Evolutionary conservation across 2,797 vertebrate species (phyloP).

Genomic region (Silurus lanzhouensis): DNA sequence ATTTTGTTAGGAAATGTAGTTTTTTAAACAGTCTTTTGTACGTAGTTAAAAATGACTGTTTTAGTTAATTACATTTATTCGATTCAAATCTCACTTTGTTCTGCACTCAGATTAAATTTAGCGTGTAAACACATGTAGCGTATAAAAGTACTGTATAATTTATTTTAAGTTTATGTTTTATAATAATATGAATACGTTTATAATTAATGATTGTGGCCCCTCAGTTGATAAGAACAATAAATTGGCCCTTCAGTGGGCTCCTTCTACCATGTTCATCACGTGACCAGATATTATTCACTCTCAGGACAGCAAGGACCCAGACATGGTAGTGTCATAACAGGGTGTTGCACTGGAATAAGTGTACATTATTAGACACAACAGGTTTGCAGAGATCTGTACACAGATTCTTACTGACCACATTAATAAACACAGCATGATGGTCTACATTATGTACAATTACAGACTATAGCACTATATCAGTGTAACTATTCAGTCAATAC

Average conservation of each 20-base stretch:
- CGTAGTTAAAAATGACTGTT: background rate
- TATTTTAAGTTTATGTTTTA: too few relatives aligned
- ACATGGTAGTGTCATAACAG: background rate
- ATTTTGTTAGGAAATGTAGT: background rate
- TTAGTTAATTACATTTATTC: background rate
- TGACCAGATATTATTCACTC: background rate
- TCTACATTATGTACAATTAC: background rate
- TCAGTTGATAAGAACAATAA: background rate
- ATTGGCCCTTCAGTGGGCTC: too few relatives aligned
- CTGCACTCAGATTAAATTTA: background rate
- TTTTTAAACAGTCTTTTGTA: background rate
- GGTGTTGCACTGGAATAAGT: background rate
- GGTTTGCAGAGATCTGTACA: background rate
- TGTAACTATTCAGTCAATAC: background rate
- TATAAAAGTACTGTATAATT: too few relatives aligned
- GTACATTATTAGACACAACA: background rate
- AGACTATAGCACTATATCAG: background rate
- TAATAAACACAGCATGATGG: background rate
- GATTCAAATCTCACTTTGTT: too few relatives aligned
- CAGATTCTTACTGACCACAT: background rate
- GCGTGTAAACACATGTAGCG: too few relatives aligned
- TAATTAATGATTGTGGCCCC: too few relatives aligned
- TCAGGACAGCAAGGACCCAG: background rate
- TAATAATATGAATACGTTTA: too few relatives aligned
- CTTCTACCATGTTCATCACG: background rate